Percentiles rank a stretch among this genome's conserved stretches.
These are phyloP conservation scores for Drosophila tani DNA, from an alignment of 1,140 invertebrate species.

Conservation along the genomic window DNA sequence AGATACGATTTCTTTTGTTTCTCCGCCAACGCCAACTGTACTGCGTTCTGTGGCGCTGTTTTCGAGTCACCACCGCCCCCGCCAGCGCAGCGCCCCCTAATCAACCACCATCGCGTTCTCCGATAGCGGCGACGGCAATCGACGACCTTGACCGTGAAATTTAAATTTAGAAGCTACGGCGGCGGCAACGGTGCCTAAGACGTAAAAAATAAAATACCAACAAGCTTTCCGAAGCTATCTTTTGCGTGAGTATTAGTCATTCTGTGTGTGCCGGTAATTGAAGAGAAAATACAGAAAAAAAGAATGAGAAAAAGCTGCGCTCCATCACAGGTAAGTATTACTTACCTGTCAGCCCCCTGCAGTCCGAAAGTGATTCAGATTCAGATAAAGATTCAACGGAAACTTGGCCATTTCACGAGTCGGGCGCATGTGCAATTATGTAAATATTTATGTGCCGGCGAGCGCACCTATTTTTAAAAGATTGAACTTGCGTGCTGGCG, in stretches of 20 bases:
- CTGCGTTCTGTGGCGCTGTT: slow-evolving; percentile 27
- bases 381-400: not conserved
- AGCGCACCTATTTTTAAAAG: slow-evolving; percentile 48
- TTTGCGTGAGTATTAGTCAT: slow-evolving; percentile 34
- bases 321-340: slow-evolving; percentile 28
- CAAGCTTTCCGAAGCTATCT: slow-evolving; percentile 52
- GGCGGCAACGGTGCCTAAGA: slow-evolving; percentile 47
- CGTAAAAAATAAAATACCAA: slow-evolving; percentile 72
- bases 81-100: slow-evolving; percentile 3
- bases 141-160: slow-evolving; percentile 82
- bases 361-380: not conserved
- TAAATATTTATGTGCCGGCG: slow-evolving; percentile 41
- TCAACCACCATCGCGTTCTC: slow-evolving; percentile 18
- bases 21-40: slow-evolving; percentile 54
- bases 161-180: slow-evolving; percentile 75
- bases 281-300: slow-evolving; percentile 1
- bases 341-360: slow-evolving; percentile 5
- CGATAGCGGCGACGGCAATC: slow-evolving; percentile 45
- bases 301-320: slow-evolving; percentile 10
- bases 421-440: slow-evolving; percentile 57
- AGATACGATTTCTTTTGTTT: slow-evolving; percentile 60
- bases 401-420: slow-evolving; percentile 40
- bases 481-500: slow-evolving; percentile 47
- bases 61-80: not conserved
- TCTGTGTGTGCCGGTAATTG: slow-evolving; percentile 30